Evolutionary conservation across 2,888 invertebrate genomes (phyloP), one percentile per base, ranked within the genome.

Genomic region (Drosophila pseudotakahashii): DNA sequence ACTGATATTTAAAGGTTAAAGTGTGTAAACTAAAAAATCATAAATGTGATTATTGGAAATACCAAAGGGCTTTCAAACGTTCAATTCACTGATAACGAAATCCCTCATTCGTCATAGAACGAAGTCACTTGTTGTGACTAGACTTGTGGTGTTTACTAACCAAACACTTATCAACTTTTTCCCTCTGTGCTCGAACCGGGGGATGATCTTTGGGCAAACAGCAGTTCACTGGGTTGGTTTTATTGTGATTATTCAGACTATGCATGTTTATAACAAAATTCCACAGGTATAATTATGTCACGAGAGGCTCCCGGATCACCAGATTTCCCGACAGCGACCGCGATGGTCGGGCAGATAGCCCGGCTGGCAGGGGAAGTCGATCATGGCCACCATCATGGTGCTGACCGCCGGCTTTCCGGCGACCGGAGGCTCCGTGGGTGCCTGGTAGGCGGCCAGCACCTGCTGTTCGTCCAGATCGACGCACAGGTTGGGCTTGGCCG

Each of bases 341-440:
- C 89, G 89, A 44, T 84, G 83, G 64, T 91, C 91, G 54, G 91
- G 91, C 62, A 91, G 69, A 41, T 89, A 91, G 42, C 90, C 90
- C 0, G 91, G 90, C 64, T 90, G 90, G 59, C 91, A 91, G 42
- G 91, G 91, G 47, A 91, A 91, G 68, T 91, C 91, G 66, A 91
- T 91, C 89, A 91, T 88, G 53, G 91, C 90, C 9, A 91, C 90
- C 89, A 87, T 87, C 89, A 87, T 87, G 26, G 81, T 71, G 32
- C 73, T 69, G 42, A 71, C 73, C 11, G 59, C 48, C 5, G 59
- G 11, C 34, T 67, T 41, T 1, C 58, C 68, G 30, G 41, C 16
- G 11, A 11, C 16, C 2, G 71, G 45, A 2, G 23, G 26, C 6
- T 16, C 23, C 0, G 50, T 55, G 6, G 57, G 58, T 2, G 57